These are phyloP conservation scores for Tolypeutes matacus DNA, from an alignment of 2,797 vertebrate genomes.

Conservation along the genomic window DNA sequence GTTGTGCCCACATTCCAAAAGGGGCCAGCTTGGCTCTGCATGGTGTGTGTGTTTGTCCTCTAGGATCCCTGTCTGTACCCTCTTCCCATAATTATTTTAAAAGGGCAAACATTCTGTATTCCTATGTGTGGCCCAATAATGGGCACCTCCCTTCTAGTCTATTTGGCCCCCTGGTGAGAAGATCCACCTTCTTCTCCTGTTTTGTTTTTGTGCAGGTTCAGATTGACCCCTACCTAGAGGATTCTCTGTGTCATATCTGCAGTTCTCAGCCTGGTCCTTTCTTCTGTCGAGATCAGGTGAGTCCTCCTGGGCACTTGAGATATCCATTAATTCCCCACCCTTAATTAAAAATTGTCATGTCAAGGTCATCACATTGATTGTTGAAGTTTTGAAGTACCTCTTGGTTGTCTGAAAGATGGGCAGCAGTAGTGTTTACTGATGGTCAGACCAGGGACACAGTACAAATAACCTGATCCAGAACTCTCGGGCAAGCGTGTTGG, in stretches of 20 bases:
- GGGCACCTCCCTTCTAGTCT: neutral
- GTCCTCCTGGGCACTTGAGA: neutral
- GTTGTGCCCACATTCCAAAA: neutral
- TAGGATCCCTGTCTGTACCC: neutral
- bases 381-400: neutral
- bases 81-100: neutral
- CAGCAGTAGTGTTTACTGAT: neutral
- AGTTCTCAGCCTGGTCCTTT: conserved; percentile 96
- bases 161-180: neutral
- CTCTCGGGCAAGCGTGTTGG: neutral
- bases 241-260: conserved; percentile 98
- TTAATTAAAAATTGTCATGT: neutral
- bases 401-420: neutral
- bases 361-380: neutral
- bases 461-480: neutral
- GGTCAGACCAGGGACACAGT: neutral
- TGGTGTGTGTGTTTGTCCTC: neutral
- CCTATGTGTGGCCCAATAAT: neutral
- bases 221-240: conserved; percentile 98
- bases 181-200: neutral
- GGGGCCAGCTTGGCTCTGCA: neutral
- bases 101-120: neutral
- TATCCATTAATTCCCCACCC: neutral
- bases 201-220: conserved; percentile 91
- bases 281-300: conserved; percentile 99